Base-by-base conservation (phyloP, 2,888 invertebrate genomes). In the Dichetophora obliterata region DNA sequence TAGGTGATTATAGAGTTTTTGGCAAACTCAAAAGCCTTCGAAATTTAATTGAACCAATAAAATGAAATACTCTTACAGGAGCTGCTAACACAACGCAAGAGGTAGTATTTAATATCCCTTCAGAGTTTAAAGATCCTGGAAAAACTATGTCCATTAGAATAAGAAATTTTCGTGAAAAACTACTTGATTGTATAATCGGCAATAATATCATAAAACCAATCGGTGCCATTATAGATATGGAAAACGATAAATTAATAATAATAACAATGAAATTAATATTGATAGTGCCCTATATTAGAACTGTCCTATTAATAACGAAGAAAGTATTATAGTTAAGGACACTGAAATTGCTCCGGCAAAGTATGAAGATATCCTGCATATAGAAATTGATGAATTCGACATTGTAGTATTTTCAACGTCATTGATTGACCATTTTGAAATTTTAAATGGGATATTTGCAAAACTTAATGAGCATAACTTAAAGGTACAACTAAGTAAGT, bases 401-500 rank as follows among this genome's bases (percentile, higher is more conserved):
- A 78, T 78, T 22, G 9, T 57, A 9, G 75, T 78, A 8, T 78
- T 59, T 63, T 66, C 72, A 14, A 73, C 75, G 0, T 78, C 78
- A 2, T 50, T 76, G 5, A 37, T 74, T n/a, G 78, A 78, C 57
- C 75, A 75, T 54, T 37, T 78, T 6, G 37, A 57, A 27, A 75
- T 52, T n/a, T 14, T 78, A 48, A 68, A 61, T 11, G 37, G 52
- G 61, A 34, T 78, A 43, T 78, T 78, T 37, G 8, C 3, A 8
- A 37, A 37, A 6, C 8, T 37, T 8, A 5, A 37, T 37, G 37
- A 37, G 8, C 37, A 37, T 6, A 78, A 78, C 52, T 72, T 75
- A 5, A 75, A 78, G 73, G 57, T 78, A 22, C 78, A 78, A 37
- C 31, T 65, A 1, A 63, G 73, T 27, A 78, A 78, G 43, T 71